phyloP scores from a whole-genome alignment of 2,113 vertebrate species.

The Perognathus longimembris region DNA sequence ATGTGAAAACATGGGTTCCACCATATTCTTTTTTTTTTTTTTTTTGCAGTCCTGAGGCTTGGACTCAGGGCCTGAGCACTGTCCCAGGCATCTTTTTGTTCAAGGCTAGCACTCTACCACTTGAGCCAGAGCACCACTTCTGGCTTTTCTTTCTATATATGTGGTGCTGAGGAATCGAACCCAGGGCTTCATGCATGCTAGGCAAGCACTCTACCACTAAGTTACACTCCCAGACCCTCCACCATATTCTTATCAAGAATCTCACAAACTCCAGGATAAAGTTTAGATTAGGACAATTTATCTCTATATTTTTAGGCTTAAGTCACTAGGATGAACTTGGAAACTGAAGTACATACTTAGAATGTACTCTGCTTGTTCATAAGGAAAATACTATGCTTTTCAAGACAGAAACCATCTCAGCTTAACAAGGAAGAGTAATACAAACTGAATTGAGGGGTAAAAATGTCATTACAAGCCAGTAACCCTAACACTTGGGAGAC shows the following conservation, averaged over 20 bases:
- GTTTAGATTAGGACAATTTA: background rate
- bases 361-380: conserved; percentile 3
- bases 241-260: background rate
- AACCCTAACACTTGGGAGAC: no score
- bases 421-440: conserved; percentile 6
- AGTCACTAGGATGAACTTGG: conserved; percentile 12
- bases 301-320: background rate
- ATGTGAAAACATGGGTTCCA: background rate
- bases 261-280: conserved; percentile 3
- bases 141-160: no score
- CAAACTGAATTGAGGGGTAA: background rate
- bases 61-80: no score
- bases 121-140: no score
- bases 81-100: no score
- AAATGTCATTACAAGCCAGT: background rate
- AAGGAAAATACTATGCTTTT: background rate
- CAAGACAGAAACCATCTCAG: conserved; percentile 21
- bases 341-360: background rate
- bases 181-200: no score
- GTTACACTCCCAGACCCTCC: no score
- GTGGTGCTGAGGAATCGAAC: no score
- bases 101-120: no score
- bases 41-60: no score
- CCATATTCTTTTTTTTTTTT: background rate
- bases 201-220: no score